Evolutionary conservation across 2,888 invertebrate genomes (phyloP), one percentile per base, ranked within the genome.

Genomic region (Hydriomena furcata): DNA sequence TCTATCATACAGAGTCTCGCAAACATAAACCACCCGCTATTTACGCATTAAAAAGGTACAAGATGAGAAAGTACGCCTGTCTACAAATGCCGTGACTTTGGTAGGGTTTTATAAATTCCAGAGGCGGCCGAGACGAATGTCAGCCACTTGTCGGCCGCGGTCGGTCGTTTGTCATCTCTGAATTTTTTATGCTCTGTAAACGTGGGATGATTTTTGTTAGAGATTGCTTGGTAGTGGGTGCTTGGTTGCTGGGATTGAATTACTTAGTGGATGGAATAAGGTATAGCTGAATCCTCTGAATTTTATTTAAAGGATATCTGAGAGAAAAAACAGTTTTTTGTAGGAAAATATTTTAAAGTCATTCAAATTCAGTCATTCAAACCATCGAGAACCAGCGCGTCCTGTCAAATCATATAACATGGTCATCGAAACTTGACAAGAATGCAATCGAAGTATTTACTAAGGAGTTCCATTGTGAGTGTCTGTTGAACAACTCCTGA

Each of bases 141-240:
- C 61, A 62, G 65, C 73, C 66, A 78, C 81, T 81, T 74, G 73
- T 76, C 81, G 73, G 71, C 40, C 58, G 58, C 59, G 68, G 66
- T 32, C 60, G 50, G 50, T 52, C 62, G 71, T 82, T 78, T 78
- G 73, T 82, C 81, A 79, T 77, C 64, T 58, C 62, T 81, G 79
- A 79, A 77, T 82, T 70, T 79, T 82, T 79, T 76, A 82, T 79
- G 36, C 54, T 53, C 55, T 56, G 57, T 61, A 63, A 64, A 71
- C 68, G 67, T 64, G 60, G 60, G 53, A 58, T 60, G 61, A 64
- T 65, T 63, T 61, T 64, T 58, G 54, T 57, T 55, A 48, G 44
- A 55, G 51, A 55, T 55, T 56, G 50, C 56, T 37, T 37, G 8
- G 17, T 31, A 27, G 12, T 28, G 25, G 13, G 11, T 20, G 11